Conservation (phyloP, 1,140 invertebrate species). For the Zaprionus africanus region DNA sequence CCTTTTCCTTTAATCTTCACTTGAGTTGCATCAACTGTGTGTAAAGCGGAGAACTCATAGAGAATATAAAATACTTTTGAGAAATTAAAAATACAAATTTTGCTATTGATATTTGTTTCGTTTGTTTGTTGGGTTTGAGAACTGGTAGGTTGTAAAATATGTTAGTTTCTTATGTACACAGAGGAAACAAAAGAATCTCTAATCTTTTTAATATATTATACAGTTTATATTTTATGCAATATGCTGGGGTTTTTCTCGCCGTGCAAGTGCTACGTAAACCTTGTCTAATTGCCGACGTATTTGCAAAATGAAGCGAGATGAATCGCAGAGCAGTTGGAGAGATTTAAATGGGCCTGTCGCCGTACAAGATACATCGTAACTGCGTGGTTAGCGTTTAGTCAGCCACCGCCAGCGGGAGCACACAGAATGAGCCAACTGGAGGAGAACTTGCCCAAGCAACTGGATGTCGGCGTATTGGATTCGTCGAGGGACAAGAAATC, state of each 20-base stretch:
- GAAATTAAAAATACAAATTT: neutral
- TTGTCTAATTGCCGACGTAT: constrained; percentile 7
- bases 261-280: constrained; percentile 15
- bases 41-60: neutral
- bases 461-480: neutral
- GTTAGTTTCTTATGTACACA: too few relatives aligned
- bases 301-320: constrained; percentile 18
- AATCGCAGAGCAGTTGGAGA: neutral
- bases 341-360: constrained; percentile 22
- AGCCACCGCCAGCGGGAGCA: constrained; percentile 21
- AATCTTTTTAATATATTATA: too few relatives aligned
- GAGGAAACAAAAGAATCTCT: too few relatives aligned
- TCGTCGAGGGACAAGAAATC: constrained; percentile 11
- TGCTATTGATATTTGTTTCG: neutral
- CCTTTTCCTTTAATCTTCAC: neutral
- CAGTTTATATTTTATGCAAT: too few relatives aligned
- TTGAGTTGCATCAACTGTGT: neutral
- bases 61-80: neutral
- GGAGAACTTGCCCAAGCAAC: constrained; percentile 23
- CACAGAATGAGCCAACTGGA: constrained; percentile 30
- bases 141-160: too few relatives aligned
- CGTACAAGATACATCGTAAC: constrained; percentile 57
- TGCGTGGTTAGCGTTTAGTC: constrained; percentile 46
- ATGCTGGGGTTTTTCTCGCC: neutral
- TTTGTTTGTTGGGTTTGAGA: neutral